Evolutionary conservation across 2,888 invertebrate genomes (phyloP).

Genomic region (Drosophila borealis): DNA sequence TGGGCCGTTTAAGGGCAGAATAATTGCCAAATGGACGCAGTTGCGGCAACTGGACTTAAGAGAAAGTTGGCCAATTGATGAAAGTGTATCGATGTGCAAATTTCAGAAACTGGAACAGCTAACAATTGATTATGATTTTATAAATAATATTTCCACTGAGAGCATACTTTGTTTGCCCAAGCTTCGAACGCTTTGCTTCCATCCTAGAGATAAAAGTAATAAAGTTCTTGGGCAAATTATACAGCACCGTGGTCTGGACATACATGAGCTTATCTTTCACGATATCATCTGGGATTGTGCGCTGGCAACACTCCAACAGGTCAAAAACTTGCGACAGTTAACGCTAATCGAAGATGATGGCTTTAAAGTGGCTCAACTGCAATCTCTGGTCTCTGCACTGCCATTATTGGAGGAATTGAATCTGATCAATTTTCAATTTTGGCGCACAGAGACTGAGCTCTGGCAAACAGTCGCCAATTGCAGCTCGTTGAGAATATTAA

Average conservation of each 20-base stretch:
- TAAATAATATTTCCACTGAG: not conserved
- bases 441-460: slow-evolving; percentile 20
- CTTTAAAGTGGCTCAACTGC: not conserved
- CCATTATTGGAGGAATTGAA: slow-evolving; percentile 25
- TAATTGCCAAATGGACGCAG: not conserved
- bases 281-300: slow-evolving; percentile 11
- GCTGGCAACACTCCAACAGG: not conserved
- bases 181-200: slow-evolving; percentile 8
- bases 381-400: not conserved
- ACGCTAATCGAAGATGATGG: slow-evolving; percentile 10
- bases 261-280: not conserved
- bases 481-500: slow-evolving; percentile 9
- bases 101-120: slow-evolving; percentile 21
- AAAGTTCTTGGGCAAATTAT: not conserved
- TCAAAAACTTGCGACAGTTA: slow-evolving; percentile 8
- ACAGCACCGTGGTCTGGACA: slow-evolving; percentile 7
- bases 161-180: slow-evolving; percentile 7
- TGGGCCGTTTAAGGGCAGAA: not conserved
- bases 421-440: slow-evolving; percentile 10
- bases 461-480: slow-evolving; percentile 27
- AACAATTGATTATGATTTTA: not conserved
- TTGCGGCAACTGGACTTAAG: slow-evolving; percentile 24
- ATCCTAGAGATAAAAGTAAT: not conserved
- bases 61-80: not conserved
- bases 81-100: not conserved